phyloP scores from a whole-genome alignment of 2,797 vertebrate species.

The Spinibarbus caldwelli region DNA sequence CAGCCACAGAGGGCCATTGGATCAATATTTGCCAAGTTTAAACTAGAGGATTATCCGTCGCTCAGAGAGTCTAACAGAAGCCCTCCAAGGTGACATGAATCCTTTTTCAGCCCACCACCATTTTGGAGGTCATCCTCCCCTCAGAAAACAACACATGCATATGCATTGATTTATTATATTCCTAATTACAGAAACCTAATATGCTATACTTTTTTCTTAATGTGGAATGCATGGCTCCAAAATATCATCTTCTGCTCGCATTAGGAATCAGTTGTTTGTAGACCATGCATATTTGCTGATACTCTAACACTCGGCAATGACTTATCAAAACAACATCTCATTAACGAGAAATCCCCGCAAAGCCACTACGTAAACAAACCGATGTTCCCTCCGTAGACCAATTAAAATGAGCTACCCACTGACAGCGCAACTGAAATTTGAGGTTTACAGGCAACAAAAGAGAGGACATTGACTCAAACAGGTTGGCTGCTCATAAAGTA shows the following conservation, averaged over 20 bases:
- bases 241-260: background rate
- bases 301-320: slow-evolving; percentile 15
- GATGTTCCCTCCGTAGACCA: slow-evolving; percentile 36
- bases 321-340: slow-evolving; percentile 50
- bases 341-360: slow-evolving; percentile 37
- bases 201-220: background rate
- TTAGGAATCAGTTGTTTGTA: slow-evolving; percentile 15
- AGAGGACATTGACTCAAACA: slow-evolving; percentile 28
- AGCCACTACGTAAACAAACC: slow-evolving; percentile 42
- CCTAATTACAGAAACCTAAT: background rate
- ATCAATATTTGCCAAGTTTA: slow-evolving; percentile 88
- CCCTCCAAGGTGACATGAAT: slow-evolving; percentile 82
- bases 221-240: background rate
- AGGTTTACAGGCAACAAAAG: slow-evolving; percentile 8
- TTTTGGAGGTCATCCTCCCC: slow-evolving; percentile 49
- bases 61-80: slow-evolving; percentile 79
- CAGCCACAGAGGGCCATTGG: slow-evolving; percentile 72
- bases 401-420: slow-evolving; percentile 47
- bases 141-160: slow-evolving; percentile 1
- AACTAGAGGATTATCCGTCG: slow-evolving; percentile 84
- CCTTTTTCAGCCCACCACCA: slow-evolving; percentile 52
- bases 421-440: background rate
- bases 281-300: slow-evolving; percentile 26
- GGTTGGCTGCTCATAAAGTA: background rate
- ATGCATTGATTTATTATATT: background rate